Percentiles rank a stretch among this genome's conserved stretches.
Evolutionary conservation across 1,140 invertebrate species (phyloP).

Genomic region (Zaprionus ornatus): DNA sequence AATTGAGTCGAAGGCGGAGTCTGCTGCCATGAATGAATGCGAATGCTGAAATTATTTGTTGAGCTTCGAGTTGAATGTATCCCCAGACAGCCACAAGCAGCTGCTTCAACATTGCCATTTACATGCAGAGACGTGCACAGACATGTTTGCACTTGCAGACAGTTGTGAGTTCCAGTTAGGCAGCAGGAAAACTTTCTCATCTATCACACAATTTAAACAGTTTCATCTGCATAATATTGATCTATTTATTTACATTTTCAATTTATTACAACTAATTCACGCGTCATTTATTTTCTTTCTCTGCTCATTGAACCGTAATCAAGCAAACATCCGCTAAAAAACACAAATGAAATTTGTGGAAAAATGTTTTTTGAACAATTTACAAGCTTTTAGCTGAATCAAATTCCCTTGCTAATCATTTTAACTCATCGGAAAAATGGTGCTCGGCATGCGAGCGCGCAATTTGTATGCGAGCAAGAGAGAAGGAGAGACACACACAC

Average conservation of each 20-base stretch:
- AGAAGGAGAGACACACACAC: neutral
- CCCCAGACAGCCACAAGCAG: too few relatives aligned
- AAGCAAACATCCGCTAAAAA: neutral
- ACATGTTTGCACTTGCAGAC: neutral
- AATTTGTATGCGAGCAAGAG: conserved; percentile 17
- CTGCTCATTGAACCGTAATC: neutral
- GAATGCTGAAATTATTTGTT: neutral
- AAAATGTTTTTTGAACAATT: conserved; percentile 10
- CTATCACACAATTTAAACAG: neutral
- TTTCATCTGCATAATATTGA: neutral
- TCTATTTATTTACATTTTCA: neutral
- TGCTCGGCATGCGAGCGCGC: conserved; percentile 27
- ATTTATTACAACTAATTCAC: neutral
- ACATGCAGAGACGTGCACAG: neutral
- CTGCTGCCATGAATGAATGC: neutral
- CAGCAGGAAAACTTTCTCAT: neutral
- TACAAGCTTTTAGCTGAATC: conserved; percentile 36
- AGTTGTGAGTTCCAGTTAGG: neutral
- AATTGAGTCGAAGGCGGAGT: neutral
- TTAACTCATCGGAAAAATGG: conserved; percentile 20
- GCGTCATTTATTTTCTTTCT: neutral
- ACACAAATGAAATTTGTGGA: neutral
- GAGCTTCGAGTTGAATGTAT: neutral
- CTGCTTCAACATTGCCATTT: neutral
- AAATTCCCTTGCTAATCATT: conserved; percentile 43